A percentile compares a stretch with the other conserved stretches of the same genome.
phyloP scores from a whole-genome alignment of 2,113 vertebrate genomes.

The Osmerus eperlanus region DNA sequence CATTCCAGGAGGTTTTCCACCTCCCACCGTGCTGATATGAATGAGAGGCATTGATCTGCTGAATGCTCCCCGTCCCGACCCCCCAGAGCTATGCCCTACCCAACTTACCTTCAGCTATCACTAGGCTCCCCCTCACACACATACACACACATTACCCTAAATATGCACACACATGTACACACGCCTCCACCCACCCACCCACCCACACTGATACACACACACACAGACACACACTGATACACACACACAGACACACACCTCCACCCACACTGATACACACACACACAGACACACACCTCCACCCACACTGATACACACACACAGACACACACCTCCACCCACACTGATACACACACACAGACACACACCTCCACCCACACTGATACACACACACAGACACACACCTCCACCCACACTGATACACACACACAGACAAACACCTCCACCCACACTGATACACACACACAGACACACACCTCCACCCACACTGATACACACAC shows the following conservation, averaged over 20 bases:
- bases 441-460: no score
- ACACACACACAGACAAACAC: neutral
- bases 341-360: no score
- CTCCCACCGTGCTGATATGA: slow-evolving; percentile 48
- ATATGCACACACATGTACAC: neutral
- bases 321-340: neutral
- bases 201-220: neutral
- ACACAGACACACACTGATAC: neutral
- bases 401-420: no score
- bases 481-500: no score
- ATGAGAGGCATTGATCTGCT: slow-evolving; percentile 57
- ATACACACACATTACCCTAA: neutral
- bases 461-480: neutral
- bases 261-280: no score
- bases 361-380: neutral
- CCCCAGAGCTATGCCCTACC: slow-evolving; percentile 17
- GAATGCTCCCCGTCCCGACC: no score
- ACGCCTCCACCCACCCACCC: neutral
- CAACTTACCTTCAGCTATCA: neutral
- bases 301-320: no score
- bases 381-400: no score
- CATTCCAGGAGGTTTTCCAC: slow-evolving; percentile 57
- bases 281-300: neutral
- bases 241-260: neutral
- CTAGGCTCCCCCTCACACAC: neutral